phyloP scores from a whole-genome alignment of 2,113 vertebrate species.

The Indri indri region DNA sequence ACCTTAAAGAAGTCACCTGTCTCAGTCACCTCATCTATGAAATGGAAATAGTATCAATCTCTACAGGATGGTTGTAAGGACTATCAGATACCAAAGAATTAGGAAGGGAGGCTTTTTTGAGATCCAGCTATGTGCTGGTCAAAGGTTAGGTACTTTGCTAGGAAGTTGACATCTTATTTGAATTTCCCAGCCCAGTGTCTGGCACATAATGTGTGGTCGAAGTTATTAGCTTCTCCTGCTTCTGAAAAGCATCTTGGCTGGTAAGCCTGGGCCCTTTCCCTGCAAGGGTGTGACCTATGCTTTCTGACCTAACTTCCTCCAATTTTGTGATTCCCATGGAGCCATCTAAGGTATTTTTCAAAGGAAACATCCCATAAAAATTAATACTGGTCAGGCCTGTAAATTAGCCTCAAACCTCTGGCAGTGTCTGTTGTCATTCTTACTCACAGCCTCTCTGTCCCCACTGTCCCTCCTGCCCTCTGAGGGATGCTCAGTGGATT shows the following conservation, averaged over 20 bases:
- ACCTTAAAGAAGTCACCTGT: background rate
- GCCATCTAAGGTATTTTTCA: background rate
- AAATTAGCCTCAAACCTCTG: background rate
- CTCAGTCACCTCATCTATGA: background rate
- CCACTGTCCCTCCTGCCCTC: background rate
- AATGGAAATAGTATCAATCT: background rate
- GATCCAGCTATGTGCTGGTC: background rate
- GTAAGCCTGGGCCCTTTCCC: background rate
- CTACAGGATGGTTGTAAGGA: background rate
- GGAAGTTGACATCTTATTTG: background rate
- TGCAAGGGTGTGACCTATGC: background rate
- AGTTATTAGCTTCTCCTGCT: background rate
- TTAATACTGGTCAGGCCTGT: background rate
- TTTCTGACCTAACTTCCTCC: conserved; percentile 17
- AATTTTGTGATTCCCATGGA: background rate
- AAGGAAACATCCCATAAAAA: conserved; percentile 36
- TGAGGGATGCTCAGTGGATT: background rate
- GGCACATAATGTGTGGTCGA: background rate
- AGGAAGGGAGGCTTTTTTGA: background rate
- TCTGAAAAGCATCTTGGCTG: background rate
- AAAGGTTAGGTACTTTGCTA: background rate
- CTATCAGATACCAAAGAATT: background rate
- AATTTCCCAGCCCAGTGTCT: background rate
- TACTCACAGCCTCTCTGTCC: background rate
- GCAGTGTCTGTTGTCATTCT: background rate